Percentiles rank a stretch among this genome's conserved stretches.
phyloP scores from a whole-genome alignment of 2,797 vertebrate species.

The Lagocephalus sceleratus region DNA sequence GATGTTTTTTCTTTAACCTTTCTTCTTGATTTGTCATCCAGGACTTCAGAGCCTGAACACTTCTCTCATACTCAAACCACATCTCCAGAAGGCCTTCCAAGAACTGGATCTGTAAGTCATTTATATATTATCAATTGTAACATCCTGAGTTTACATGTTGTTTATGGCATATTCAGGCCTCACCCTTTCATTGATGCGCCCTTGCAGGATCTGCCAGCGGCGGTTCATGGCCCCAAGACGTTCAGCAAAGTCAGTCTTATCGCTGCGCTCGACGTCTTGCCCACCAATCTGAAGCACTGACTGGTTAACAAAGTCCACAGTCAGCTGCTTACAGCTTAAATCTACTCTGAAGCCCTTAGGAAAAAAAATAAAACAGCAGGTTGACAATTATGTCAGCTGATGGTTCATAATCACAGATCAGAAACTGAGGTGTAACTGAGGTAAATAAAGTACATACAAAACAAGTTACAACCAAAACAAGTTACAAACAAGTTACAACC shows the following conservation, averaged over 20 bases:
- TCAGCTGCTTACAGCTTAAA: constrained; percentile 94
- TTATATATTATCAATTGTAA: constrained; percentile 2
- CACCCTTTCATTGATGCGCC: constrained; percentile 89
- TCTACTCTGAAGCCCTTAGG: constrained; percentile 92
- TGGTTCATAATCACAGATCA: not conserved
- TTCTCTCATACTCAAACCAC: constrained; percentile 92
- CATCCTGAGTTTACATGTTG: not conserved
- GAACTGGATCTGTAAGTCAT: constrained; percentile 81
- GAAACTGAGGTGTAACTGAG: not conserved
- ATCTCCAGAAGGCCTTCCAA: constrained; percentile 87
- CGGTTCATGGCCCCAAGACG: constrained; percentile 95
- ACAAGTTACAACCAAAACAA: too few relatives aligned
- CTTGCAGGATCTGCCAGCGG: constrained; percentile 93
- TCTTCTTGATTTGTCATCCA: constrained; percentile 90
- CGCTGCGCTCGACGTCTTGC: constrained; percentile 92
- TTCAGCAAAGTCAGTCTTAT: constrained; percentile 97
- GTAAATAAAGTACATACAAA: not conserved
- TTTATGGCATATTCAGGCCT: not conserved
- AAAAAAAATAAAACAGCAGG: constrained; percentile 3
- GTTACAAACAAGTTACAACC: too few relatives aligned
- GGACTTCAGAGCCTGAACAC: constrained; percentile 81
- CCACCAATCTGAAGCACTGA: constrained; percentile 91
- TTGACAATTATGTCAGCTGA: not conserved
- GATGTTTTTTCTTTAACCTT: constrained; percentile 82
- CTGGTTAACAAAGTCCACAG: constrained; percentile 97